Evolutionary conservation across 2,113 vertebrate species (phyloP).

Genomic region (Raja brachyura): DNA sequence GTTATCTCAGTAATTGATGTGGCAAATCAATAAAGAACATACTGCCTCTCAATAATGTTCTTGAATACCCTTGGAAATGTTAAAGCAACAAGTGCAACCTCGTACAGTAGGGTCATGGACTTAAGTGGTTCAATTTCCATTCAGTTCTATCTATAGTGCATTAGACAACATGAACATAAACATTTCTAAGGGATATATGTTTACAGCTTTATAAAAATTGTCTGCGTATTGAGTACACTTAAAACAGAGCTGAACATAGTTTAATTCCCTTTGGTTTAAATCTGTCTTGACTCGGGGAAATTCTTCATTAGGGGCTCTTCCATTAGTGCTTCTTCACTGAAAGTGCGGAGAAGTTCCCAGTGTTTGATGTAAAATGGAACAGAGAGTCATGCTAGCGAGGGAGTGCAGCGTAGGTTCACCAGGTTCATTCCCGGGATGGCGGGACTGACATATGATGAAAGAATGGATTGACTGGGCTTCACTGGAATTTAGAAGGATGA

Average conservation of each 20-base stretch:
- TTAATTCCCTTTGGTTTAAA: background rate
- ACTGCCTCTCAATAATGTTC: background rate
- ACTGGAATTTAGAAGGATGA: too few relatives aligned
- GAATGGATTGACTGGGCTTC: too few relatives aligned
- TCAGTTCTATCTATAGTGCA: background rate
- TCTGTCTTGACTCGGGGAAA: background rate
- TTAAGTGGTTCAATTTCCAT: background rate
- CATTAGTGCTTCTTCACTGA: background rate
- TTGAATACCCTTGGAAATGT: background rate
- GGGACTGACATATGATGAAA: too few relatives aligned
- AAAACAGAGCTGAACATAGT: background rate
- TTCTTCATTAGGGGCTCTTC: background rate
- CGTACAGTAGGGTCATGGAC: background rate
- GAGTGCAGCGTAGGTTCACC: too few relatives aligned
- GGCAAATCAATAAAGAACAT: background rate
- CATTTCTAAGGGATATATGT: background rate
- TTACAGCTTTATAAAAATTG: background rate
- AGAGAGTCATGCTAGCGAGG: too few relatives aligned
- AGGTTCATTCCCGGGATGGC: too few relatives aligned
- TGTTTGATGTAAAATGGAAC: background rate
- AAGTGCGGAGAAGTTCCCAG: background rate
- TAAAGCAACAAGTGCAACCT: background rate
- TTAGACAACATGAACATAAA: background rate
- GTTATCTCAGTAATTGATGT: background rate
- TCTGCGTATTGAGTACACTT: background rate